A percentile compares a stretch with the other conserved stretches of the same genome.
Evolutionary conservation across 2,888 invertebrate genomes (phyloP).

Genomic region (Ryuthela nishihirai): DNA sequence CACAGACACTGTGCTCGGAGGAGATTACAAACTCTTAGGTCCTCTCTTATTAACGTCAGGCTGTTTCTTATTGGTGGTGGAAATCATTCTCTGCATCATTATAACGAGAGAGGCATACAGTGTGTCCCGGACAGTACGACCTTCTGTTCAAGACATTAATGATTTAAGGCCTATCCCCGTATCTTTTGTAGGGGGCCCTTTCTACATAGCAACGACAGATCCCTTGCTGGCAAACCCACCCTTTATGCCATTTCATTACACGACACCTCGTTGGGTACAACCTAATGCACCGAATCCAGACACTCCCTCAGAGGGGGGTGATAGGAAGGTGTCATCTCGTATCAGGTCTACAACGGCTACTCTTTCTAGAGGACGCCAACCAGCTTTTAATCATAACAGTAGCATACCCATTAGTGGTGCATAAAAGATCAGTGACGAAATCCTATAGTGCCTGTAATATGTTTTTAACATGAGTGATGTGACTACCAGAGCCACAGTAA

Average conservation of each 20-base stretch:
- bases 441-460: no score
- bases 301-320: background rate
- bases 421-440: no score
- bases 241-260: conserved; percentile 6
- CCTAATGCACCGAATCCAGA: conserved; percentile 28
- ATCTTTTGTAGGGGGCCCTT: conserved; percentile 19
- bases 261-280: conserved; percentile 8
- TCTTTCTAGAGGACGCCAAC: conserved; percentile 5
- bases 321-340: background rate
- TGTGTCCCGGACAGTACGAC: background rate
- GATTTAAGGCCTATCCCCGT: background rate
- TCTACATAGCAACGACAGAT: conserved; percentile 10
- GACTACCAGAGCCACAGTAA: no score
- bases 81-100: conserved; percentile 7
- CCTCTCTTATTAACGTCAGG: conserved; percentile 23
- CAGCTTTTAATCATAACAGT: conserved; percentile 28
- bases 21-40: conserved; percentile 22
- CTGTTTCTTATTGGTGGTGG: conserved; percentile 11
- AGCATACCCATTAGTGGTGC: no score
- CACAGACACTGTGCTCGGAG: conserved; percentile 15
- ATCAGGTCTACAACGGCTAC: conserved; percentile 14
- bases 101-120: conserved; percentile 17
- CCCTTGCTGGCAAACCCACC: background rate
- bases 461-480: no score
- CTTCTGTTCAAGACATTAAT: background rate